phyloP scores from a whole-genome alignment of 2,888 invertebrate species.

The Ectemnius cavifrons region DNA sequence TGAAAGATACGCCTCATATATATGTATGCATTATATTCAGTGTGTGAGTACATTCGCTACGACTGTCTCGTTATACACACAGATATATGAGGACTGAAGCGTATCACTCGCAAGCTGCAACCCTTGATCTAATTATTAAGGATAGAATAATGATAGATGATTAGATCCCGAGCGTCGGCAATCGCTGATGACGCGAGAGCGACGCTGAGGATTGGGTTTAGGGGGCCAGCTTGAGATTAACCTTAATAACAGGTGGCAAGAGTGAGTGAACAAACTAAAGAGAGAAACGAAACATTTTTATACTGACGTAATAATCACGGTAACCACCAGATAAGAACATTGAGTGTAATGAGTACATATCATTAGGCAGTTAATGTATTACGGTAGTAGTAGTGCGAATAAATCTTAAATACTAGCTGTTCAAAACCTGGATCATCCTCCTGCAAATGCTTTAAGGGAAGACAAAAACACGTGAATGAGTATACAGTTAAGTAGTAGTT shows the following conservation, averaged over 20 bases:
- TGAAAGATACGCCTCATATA: conserved; percentile 58
- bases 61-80: conserved; percentile 46
- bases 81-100: conserved; percentile 67
- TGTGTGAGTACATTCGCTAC: conserved; percentile 70
- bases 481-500: conserved; percentile 70
- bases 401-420: conserved; percentile 77
- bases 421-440: conserved; percentile 78
- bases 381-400: conserved; percentile 66
- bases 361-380: conserved; percentile 66
- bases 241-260: conserved; percentile 71
- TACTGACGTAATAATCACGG: conserved; percentile 69
- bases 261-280: conserved; percentile 71
- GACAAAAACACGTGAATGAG: conserved; percentile 76
- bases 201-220: conserved; percentile 1
- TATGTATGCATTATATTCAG: conserved; percentile 66
- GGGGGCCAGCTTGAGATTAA: conserved; percentile 56
- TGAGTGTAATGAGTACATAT: conserved; percentile 72
- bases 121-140: conserved; percentile 48
- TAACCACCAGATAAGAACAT: conserved; percentile 73
- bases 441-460: conserved; percentile 78
- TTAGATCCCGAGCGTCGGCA: not conserved
- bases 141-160: conserved; percentile 2
- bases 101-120: conserved; percentile 58
- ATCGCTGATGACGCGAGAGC: conserved; percentile 33
- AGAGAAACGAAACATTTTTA: conserved; percentile 68